Conservation (phyloP, 2,113 vertebrate genomes). For the Gobiocypris rarus region DNA sequence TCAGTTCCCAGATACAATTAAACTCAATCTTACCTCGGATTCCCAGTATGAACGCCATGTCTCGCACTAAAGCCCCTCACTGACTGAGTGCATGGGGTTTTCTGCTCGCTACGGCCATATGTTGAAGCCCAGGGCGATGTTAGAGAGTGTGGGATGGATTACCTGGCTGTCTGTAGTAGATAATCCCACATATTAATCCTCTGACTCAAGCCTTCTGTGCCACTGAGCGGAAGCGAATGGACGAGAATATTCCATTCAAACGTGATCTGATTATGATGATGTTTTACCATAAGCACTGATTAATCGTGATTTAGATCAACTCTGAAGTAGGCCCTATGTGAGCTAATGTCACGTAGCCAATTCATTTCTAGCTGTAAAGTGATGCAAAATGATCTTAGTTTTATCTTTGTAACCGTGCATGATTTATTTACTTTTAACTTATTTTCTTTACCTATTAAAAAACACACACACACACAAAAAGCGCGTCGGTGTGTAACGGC, state of each 20-base stretch:
- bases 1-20: not conserved
- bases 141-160: slow-evolving; percentile 79
- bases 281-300: not conserved
- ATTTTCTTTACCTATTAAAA: not conserved
- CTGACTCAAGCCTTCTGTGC: slow-evolving; percentile 78
- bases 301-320: no score
- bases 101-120: not conserved
- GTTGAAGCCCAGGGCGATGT: slow-evolving; percentile 61
- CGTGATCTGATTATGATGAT: not conserved
- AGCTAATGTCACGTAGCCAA: no score
- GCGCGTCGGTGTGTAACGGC: not conserved
- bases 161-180: slow-evolving; percentile 85
- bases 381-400: not conserved
- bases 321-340: no score
- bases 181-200: slow-evolving; percentile 87
- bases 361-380: not conserved
- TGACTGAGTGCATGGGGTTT: not conserved
- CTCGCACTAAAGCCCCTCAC: slow-evolving; percentile 54
- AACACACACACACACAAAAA: not conserved
- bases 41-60: slow-evolving; percentile 74
- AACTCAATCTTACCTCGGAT: slow-evolving; percentile 68
- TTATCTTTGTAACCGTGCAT: not conserved
- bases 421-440: not conserved
- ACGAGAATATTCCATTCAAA: not conserved
- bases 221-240: not conserved